These are phyloP conservation scores for Ochropleura leucogaster DNA, from an alignment of 2,888 invertebrate genomes.

Conservation along the genomic window DNA sequence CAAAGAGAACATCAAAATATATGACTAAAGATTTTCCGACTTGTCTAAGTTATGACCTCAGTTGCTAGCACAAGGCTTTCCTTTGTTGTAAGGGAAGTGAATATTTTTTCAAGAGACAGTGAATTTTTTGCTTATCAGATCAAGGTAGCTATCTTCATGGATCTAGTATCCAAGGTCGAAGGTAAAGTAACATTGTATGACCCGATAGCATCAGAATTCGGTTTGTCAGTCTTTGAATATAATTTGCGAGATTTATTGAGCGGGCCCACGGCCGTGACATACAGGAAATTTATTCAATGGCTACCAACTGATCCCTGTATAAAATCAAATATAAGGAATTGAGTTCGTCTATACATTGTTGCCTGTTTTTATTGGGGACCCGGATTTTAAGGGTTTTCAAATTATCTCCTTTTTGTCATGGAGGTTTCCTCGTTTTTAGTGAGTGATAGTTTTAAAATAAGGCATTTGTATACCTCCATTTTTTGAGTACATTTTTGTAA, in stretches of 20 bases:
- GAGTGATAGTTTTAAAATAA: constrained; percentile 3
- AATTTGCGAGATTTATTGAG: constrained; percentile 62
- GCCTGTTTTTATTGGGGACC: constrained; percentile 56
- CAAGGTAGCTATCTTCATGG: constrained; percentile 45
- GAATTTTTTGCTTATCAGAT: constrained; percentile 58
- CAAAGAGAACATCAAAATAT: constrained; percentile 14
- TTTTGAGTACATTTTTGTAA: background rate
- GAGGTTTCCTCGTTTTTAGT: constrained; percentile 13
- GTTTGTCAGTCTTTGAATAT: constrained; percentile 65
- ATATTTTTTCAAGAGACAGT: constrained; percentile 42
- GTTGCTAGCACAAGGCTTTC: constrained; percentile 18
- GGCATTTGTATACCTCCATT: background rate
- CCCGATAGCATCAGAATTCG: constrained; percentile 55
- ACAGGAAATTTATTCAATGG: constrained; percentile 67
- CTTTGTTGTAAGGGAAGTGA: constrained; percentile 43
- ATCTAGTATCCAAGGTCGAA: constrained; percentile 61
- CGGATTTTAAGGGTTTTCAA: constrained; percentile 50
- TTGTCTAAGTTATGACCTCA: constrained; percentile 36
- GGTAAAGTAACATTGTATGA: constrained; percentile 46
- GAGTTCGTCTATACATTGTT: constrained; percentile 57
- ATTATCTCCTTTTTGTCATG: constrained; percentile 16
- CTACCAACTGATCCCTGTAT: constrained; percentile 61
- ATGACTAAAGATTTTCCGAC: constrained; percentile 14
- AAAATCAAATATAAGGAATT: constrained; percentile 64
- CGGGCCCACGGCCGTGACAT: constrained; percentile 49